Evolutionary conservation across 2,888 invertebrate species (phyloP), one percentile per base, ranked within the genome.

Genomic region (Zygogramma bicolorata): DNA sequence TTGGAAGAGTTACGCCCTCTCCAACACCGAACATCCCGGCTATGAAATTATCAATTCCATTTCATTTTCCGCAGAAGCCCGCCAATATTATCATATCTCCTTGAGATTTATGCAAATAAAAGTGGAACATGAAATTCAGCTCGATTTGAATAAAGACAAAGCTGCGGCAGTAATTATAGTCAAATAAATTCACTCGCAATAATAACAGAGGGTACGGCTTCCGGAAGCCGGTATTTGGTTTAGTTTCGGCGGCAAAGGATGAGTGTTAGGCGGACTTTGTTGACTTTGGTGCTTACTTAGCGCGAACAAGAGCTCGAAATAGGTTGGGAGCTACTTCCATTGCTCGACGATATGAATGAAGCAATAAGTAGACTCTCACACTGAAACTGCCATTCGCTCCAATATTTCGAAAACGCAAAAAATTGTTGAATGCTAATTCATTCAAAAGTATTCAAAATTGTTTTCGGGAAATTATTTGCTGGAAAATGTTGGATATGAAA

Each of bases 171-270:
- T 75, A 75, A 75, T 77, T 71, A 73, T 75, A 75, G 72, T 70
- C 76, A 75, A 76, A 75, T 78, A 74, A 77, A 76, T 78, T 74
- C 74, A 70, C 65, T 77, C 13, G 76, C 57, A 76, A 73, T 75
- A 76, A 78, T 78, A 78, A 78, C 70, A 65, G 66, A 62, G 65
- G 68, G 53, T 53, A 25, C 27, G 42, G 57, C 34, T 66, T 53
- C 57, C 60, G 74, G 68, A 46, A 59, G 71, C 69, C 42, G 70
- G 46, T 74, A 71, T 74, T 72, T 70, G 65, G 70, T 67, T 71
- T 67, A 71, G 76, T 62, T 74, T 69, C 65, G 68, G 72, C 40
- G 42, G 73, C 70, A 58, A 60, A 74, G 74, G 75, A 77, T 77
- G 75, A 77, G 72, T 74, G 76, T 77, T 77, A 27, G 42, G 18